Conservation (phyloP, 2,797 vertebrate species). For the Choloepus didactylus region DNA sequence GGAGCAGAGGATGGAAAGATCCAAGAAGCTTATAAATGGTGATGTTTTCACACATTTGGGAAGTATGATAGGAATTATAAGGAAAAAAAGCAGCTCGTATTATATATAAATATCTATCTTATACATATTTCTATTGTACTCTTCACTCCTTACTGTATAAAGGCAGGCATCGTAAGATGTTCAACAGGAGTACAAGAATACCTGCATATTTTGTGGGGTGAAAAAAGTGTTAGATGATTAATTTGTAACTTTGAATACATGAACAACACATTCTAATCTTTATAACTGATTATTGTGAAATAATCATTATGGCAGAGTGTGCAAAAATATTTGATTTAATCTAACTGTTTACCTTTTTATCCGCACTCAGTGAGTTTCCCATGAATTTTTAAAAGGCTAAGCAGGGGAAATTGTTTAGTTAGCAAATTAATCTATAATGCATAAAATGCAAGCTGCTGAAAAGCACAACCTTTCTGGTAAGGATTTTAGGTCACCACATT, state of each 20-base stretch:
- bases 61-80: neutral
- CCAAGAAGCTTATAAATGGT: neutral
- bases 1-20: neutral
- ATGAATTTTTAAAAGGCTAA: conserved; percentile 85
- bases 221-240: conserved; percentile 51
- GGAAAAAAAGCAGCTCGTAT: neutral
- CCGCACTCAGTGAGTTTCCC: conserved; percentile 70
- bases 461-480: conserved; percentile 74
- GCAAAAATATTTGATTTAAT: conserved; percentile 84
- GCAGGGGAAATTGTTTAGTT: conserved; percentile 61
- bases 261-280: conserved; percentile 50
- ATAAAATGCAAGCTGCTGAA: conserved; percentile 70
- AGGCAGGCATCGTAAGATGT: neutral
- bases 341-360: conserved; percentile 85
- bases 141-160: neutral
- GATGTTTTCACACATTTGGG: neutral
- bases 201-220: neutral
- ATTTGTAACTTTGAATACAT: conserved; percentile 72
- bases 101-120: neutral
- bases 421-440: conserved; percentile 83
- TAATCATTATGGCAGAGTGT: conserved; percentile 71
- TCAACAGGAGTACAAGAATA: neutral
- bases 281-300: conserved; percentile 71
- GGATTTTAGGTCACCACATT: conserved; percentile 78
- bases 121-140: neutral